Percentiles rank a stretch among this genome's conserved stretches.
phyloP scores from a whole-genome alignment of 2,888 invertebrate species.

The Harmothoe impar region DNA sequence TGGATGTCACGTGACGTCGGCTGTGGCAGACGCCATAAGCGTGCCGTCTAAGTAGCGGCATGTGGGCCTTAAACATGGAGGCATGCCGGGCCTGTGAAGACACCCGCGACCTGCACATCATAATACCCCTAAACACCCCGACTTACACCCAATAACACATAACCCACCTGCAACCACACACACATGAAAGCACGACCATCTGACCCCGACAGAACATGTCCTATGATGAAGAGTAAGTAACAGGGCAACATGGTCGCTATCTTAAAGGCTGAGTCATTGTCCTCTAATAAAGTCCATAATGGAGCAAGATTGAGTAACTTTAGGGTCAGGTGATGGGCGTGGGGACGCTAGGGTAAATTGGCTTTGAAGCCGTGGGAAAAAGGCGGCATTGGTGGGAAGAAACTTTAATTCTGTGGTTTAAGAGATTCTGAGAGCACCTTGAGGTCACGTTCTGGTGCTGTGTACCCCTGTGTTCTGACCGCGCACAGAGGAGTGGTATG shows the following conservation, averaged over 20 bases:
- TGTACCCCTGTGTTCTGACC: neutral
- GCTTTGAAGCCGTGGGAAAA: slow-evolving; percentile 28
- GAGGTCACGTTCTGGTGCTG: neutral
- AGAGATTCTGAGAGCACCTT: neutral
- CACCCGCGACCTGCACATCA: neutral
- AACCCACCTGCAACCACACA: neutral
- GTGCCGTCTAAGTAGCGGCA: neutral
- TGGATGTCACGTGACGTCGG: neutral
- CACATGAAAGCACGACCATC: neutral
- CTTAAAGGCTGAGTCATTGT: neutral
- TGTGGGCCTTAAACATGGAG: neutral
- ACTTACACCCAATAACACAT: neutral
- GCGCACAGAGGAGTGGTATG: neutral
- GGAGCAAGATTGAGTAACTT: slow-evolving; percentile 10
- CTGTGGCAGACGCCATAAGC: slow-evolving; percentile 31
- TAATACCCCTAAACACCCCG: slow-evolving; percentile 34
- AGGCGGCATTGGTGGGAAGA: neutral
- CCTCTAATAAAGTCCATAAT: slow-evolving; percentile 35
- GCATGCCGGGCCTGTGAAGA: neutral
- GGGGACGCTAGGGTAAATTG: neutral
- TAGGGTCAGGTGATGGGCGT: neutral
- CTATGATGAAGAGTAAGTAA: neutral
- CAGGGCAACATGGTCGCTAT: neutral
- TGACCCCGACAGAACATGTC: neutral
- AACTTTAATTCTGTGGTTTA: slow-evolving; percentile 35